phyloP scores from a whole-genome alignment of 1,140 invertebrate genomes.

The Lanistes nyassanus region DNA sequence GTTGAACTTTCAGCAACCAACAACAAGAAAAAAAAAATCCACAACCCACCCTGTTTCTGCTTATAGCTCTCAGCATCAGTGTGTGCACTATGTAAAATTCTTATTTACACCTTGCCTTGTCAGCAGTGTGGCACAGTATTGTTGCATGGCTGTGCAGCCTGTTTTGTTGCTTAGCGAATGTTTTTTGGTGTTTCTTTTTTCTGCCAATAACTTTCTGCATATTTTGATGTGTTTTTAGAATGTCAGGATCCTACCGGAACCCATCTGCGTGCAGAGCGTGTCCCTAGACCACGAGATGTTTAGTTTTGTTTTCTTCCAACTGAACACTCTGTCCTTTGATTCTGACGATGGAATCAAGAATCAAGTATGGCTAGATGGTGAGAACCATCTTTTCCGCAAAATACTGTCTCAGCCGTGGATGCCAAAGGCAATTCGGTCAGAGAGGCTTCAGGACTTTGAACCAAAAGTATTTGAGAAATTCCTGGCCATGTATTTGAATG shows the following conservation, averaged over 20 bases:
- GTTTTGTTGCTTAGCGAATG: no score
- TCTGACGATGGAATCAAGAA: constrained; percentile 75
- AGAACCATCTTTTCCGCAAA: constrained; percentile 75
- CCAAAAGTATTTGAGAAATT: constrained; percentile 80
- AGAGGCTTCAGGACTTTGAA: constrained; percentile 78
- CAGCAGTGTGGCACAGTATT: no score
- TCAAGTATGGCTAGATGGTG: constrained; percentile 76
- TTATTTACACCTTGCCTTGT: no score
- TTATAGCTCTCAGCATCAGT: no score
- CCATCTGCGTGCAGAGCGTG: constrained; percentile 83
- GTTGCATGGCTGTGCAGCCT: no score
- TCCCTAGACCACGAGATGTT: constrained; percentile 80
- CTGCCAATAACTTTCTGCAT: neutral
- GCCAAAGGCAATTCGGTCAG: constrained; percentile 71
- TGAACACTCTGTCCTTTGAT: constrained; percentile 83
- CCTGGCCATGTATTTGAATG: constrained; percentile 80
- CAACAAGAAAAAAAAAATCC: no score
- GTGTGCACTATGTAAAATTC: no score
- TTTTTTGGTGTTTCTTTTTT: no score
- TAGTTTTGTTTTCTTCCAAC: constrained; percentile 84
- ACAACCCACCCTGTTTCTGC: no score
- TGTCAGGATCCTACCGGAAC: constrained; percentile 76
- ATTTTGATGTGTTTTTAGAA: constrained; percentile 54
- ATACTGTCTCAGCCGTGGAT: constrained; percentile 51
- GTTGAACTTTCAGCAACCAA: no score